A percentile compares a stretch with the other conserved stretches of the same genome.
Evolutionary conservation across 1,140 invertebrate species (phyloP).

Genomic region (Lysiphlebus fabarum): DNA sequence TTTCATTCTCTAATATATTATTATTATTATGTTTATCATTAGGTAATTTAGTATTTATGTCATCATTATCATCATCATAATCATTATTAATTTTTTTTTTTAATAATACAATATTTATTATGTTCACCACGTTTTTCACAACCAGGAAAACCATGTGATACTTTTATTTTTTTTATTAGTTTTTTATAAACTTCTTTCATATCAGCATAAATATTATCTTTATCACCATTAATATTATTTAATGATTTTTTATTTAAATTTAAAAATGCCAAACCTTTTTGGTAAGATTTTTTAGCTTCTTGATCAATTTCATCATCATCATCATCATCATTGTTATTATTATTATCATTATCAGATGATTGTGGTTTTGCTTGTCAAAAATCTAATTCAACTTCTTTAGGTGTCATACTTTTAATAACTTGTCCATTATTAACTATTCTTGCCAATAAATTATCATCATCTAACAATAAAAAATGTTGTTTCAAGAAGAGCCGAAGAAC

Average conservation of each 20-base stretch:
- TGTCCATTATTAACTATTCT: slow-evolving; percentile 47
- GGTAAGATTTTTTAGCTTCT: slow-evolving; percentile 26
- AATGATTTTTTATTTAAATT: slow-evolving; percentile 29
- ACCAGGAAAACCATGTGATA: slow-evolving; percentile 39
- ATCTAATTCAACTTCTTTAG: slow-evolving; percentile 40
- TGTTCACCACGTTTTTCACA: slow-evolving; percentile 38
- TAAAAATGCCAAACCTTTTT: slow-evolving; percentile 38
- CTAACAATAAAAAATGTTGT: slow-evolving; percentile 5
- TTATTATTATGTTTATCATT: neutral
- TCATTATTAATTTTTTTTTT: neutral
- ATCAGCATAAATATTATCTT: slow-evolving; percentile 33
- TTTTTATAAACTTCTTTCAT: slow-evolving; percentile 40
- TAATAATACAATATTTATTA: slow-evolving; percentile 21
- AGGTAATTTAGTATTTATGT: neutral
- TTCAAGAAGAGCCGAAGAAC: too few relatives aligned
- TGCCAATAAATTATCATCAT: slow-evolving; percentile 41
- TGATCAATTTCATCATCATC: slow-evolving; percentile 19
- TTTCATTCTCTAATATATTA: too few relatives aligned
- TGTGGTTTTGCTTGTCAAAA: slow-evolving; percentile 35
- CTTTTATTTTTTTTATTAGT: slow-evolving; percentile 40
- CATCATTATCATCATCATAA: slow-evolving; percentile 8
- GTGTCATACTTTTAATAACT: slow-evolving; percentile 37
- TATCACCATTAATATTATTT: slow-evolving; percentile 26
- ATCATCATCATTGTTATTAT: too few relatives aligned
- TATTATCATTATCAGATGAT: too few relatives aligned